Conservation (phyloP, 2,888 invertebrate genomes). For the Papilio gigon region DNA sequence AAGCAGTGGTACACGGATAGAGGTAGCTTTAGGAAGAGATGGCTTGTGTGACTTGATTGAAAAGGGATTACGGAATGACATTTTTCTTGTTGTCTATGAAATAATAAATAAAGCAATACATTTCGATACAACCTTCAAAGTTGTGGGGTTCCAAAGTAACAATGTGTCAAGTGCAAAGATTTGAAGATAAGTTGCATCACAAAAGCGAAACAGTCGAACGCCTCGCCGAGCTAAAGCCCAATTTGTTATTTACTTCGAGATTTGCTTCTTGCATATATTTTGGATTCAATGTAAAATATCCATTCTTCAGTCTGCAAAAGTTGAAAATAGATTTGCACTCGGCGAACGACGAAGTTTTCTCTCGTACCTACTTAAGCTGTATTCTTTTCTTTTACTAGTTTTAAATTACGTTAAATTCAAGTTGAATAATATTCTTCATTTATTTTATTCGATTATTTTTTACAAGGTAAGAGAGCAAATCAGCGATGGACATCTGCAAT, state of each 20-base stretch:
- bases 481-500: too few species aligned
- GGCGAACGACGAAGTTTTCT: conserved; percentile 52
- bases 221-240: conserved; percentile 41
- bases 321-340: conserved; percentile 52
- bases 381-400: conserved; percentile 45
- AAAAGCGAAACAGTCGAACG: conserved; percentile 30
- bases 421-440: not conserved
- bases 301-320: conserved; percentile 49
- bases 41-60: too few species aligned
- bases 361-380: conserved; percentile 49
- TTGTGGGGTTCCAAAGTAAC: not conserved
- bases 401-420: conserved; percentile 26
- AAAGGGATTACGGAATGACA: not conserved
- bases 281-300: conserved; percentile 44
- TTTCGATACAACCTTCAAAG: not conserved
- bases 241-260: conserved; percentile 42
- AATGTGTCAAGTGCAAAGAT: conserved; percentile 34
- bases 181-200: conserved; percentile 36
- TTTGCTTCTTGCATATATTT: conserved; percentile 41
- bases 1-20: too few species aligned
- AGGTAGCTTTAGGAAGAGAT: too few species aligned
- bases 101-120: not conserved
- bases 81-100: not conserved
- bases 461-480: too few species aligned
- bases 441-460: too few species aligned